A percentile compares a stretch with the other conserved stretches of the same genome.
Conservation (phyloP, 2,113 vertebrate species). For the Notothenia rossii region DNA sequence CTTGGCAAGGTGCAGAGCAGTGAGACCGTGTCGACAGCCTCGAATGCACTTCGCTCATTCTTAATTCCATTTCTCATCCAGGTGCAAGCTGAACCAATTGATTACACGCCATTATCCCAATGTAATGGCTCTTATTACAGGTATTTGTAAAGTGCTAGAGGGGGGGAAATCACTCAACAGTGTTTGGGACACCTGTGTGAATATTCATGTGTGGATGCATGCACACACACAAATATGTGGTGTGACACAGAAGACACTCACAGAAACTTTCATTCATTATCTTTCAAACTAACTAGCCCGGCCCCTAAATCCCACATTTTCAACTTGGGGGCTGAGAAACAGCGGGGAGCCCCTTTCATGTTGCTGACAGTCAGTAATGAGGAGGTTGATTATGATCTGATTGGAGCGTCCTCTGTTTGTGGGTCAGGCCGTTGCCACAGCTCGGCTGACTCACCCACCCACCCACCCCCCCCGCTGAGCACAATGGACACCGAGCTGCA, state of each 20-base stretch:
- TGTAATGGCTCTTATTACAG: constrained; percentile 37
- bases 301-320: constrained; percentile 38
- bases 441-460: constrained; percentile 32
- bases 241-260: background rate
- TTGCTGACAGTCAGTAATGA: constrained; percentile 63
- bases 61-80: constrained; percentile 49
- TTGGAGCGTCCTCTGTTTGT: constrained; percentile 53
- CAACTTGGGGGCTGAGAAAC: constrained; percentile 40
- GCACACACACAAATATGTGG: background rate
- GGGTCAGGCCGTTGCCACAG: constrained; percentile 65
- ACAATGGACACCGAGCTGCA: constrained; percentile 34
- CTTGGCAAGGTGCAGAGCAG: constrained; percentile 17
- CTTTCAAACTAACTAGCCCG: constrained; percentile 55
- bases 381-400: constrained; percentile 66
- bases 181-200: constrained; percentile 4
- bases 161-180: background rate
- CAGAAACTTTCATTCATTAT: constrained; percentile 23
- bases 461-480: constrained; percentile 44
- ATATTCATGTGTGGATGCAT: background rate
- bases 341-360: constrained; percentile 67
- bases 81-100: constrained; percentile 45
- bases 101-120: constrained; percentile 50
- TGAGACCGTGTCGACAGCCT: background rate
- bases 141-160: constrained; percentile 8
- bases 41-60: constrained; percentile 35